Evolutionary conservation across 2,113 vertebrate species (phyloP), one percentile per base, ranked within the genome.

Genomic region (Colaptes auratus): DNA sequence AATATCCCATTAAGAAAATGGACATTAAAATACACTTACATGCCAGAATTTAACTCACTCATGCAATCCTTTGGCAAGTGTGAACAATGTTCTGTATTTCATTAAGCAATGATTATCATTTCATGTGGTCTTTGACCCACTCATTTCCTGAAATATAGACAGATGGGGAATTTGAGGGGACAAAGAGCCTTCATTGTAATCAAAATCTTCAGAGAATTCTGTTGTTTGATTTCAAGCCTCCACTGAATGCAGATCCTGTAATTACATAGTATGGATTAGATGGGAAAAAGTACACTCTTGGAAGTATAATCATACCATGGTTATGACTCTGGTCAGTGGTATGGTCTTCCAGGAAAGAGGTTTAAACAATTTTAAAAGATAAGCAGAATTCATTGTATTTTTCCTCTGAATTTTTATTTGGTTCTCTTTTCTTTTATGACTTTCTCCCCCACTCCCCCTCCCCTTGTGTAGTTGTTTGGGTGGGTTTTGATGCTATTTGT

Each of bases 171-270:
- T 91, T 70, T 66, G 33, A 86, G 27, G 39, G 63, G 70, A 72
- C 16, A 75, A 58, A 82, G 53, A 72, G 39, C 50, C 18, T 44
- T 50, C 50, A 46, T 25, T 79, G 56, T 46, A 87, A 84, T 30
- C 3, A 78, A 81, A 84, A 76, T 76, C 81, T 92, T 94, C n/a
- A 35, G 63, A 86, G 55, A 65, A 72, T 92, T 89, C 31, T 94
- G 12, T 53, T 84, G 42, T 30, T 72, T 61, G 27, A 23, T 92
- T 90, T 78, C 46, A 90, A 79, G 59, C 20, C 10, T 65, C 10
- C 59, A 9, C 25, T 76, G 50, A 73, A 73, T 5, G 1, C 3
- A 87, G 39, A 63, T 76, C 91, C 64, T 73, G 16, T 89, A 70
- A 65, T 76, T 72, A 35, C 5, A 52, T 44, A 46, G 18, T 70